Percentiles rank a stretch among this genome's conserved stretches.
Evolutionary conservation across 2,113 vertebrate genomes (phyloP).

Genomic region (Caranx melampygus): DNA sequence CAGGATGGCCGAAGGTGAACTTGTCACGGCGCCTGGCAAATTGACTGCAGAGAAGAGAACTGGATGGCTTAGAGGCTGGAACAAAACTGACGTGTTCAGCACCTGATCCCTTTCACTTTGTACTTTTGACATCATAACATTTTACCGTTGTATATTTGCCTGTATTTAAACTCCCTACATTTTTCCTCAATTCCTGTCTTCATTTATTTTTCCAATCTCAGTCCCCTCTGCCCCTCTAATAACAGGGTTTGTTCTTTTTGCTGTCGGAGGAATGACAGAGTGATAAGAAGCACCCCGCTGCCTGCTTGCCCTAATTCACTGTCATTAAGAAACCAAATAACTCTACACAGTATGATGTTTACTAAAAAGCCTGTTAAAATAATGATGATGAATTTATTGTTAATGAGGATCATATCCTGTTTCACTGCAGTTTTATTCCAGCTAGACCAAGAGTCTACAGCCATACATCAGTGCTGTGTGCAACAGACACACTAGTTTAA

Average conservation of each 20-base stretch:
- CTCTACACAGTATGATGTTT: constrained; percentile 41
- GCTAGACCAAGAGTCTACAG: background rate
- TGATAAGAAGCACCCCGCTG: constrained; percentile 6
- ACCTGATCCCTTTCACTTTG: constrained; percentile 12
- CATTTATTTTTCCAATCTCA: constrained; percentile 14
- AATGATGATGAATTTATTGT: constrained; percentile 35
- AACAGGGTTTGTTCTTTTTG: background rate
- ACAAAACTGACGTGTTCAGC: constrained; percentile 6
- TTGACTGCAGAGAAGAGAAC: constrained; percentile 16
- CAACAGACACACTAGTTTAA: background rate
- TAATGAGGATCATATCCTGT: constrained; percentile 33
- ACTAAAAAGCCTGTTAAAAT: constrained; percentile 44
- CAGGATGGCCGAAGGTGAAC: constrained; percentile 32
- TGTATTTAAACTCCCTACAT: constrained; percentile 1
- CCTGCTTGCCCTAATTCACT: constrained; percentile 26
- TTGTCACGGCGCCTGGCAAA: constrained; percentile 38
- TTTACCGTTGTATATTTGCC: constrained; percentile 25
- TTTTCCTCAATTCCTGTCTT: background rate
- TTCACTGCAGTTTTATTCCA: background rate
- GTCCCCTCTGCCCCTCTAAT: background rate
- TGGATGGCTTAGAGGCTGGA: constrained; percentile 12
- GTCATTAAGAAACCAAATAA: constrained; percentile 48
- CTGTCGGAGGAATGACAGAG: constrained; percentile 7
- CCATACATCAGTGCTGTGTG: background rate
- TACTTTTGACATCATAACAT: constrained; percentile 16